These are phyloP conservation scores for Eciton burchellii DNA, from an alignment of 1,140 invertebrate species.

Conservation along the genomic window DNA sequence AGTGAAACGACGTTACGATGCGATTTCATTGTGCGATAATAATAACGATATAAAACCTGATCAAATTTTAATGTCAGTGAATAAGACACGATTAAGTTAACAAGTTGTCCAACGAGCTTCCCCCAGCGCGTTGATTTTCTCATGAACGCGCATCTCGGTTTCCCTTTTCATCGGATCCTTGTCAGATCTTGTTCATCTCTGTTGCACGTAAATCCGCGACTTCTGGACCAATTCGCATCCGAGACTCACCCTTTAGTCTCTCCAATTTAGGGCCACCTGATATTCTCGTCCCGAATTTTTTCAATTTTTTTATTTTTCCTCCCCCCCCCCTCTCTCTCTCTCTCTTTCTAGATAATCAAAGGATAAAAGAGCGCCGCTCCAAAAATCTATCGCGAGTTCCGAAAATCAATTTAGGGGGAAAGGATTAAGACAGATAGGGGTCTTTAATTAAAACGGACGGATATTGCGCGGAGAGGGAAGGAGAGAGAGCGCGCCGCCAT, in stretches of 20 bases:
- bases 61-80: too few species aligned
- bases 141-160: background rate
- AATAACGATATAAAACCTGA: too few species aligned
- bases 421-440: constrained; percentile 35
- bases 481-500: constrained; percentile 11
- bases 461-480: background rate
- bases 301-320: background rate
- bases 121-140: background rate
- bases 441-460: constrained; percentile 51
- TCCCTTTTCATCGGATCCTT: too few species aligned
- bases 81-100: too few species aligned
- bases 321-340: background rate
- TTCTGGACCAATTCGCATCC: too few species aligned
- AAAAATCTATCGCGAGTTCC: constrained; percentile 21
- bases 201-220: too few species aligned
- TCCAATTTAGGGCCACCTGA: background rate
- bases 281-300: background rate
- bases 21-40: background rate
- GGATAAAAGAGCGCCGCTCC: background rate
- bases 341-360: background rate
- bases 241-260: too few species aligned
- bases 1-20: background rate
- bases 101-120: too few species aligned
- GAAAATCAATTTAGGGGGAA: constrained; percentile 33
- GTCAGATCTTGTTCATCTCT: too few species aligned